phyloP scores from a whole-genome alignment of 2,797 vertebrate genomes.

The Gouania willdenowi region DNA sequence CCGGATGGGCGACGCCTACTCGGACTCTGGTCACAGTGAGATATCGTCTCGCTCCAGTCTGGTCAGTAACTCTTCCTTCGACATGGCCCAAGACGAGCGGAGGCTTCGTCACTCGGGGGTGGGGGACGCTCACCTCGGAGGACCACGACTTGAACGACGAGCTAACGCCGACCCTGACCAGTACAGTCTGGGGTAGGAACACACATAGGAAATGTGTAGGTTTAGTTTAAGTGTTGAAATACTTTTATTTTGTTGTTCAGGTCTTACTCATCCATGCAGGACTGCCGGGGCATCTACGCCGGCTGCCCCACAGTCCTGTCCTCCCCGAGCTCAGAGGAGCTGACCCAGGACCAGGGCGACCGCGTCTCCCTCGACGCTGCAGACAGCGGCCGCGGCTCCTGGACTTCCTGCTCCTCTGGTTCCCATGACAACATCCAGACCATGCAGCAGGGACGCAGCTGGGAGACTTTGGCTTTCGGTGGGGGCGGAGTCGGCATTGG shows the following conservation, averaged over 20 bases:
- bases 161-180: slow-evolving; percentile 88
- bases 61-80: slow-evolving; percentile 96
- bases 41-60: slow-evolving; percentile 97
- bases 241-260: slow-evolving; percentile 48
- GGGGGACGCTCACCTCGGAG: slow-evolving; percentile 80
- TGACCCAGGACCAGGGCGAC: slow-evolving; percentile 95
- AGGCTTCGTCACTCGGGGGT: slow-evolving; percentile 87
- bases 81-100: slow-evolving; percentile 89
- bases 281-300: slow-evolving; percentile 87
- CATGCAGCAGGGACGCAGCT: slow-evolving; percentile 95
- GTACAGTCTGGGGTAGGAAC: slow-evolving; percentile 92
- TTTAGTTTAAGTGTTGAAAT: no score
- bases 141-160: slow-evolving; percentile 85
- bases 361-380: slow-evolving; percentile 93
- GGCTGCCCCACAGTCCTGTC: slow-evolving; percentile 86
- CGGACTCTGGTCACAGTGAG: slow-evolving; percentile 95
- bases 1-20: slow-evolving; percentile 87
- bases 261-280: slow-evolving; percentile 88
- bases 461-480: slow-evolving; percentile 90
- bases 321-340: slow-evolving; percentile 93
- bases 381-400: slow-evolving; percentile 96
- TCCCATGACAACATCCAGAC: slow-evolving; percentile 99
- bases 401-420: slow-evolving; percentile 97
- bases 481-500: slow-evolving; percentile 76
- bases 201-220: no score